Base-by-base conservation (phyloP, 2,888 invertebrate genomes). In the Tetranychus piercei region DNA sequence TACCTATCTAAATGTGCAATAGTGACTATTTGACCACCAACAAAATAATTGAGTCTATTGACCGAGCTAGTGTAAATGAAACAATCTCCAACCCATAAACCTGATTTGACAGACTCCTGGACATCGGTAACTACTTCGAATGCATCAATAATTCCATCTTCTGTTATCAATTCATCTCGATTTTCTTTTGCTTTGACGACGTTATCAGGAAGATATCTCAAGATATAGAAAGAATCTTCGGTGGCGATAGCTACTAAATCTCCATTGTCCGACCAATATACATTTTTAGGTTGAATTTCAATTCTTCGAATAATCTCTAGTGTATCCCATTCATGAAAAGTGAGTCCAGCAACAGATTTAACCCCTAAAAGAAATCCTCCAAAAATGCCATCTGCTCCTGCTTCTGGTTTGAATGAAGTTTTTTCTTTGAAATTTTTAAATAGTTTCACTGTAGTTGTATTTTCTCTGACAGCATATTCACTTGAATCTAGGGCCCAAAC, bases 351-450 rank as follows among this genome's bases (percentile, higher is more conserved):
- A 15, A 91, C 90, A 0, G 94, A 93, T 79, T 91, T 89, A 0
- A 96, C 92, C 1, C 96, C 94, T 77, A 96, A 85, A 84, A 95
- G 87, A 82, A 87, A 88, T 0, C 95, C 95, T 44, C 94, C 95
- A 81, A 90, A 93, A 76, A 96, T 94, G 75, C 91, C 92, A 84
- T 97, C 96, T 23, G 93, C 94, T 0, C 96, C 94, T 83, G 92
- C 93, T 81, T 97, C 97, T 0, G 96, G 94, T 80, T 94, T 94
- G 82, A 99, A 93, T 77, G 89, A 89, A 82, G 93, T 94, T 81
- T 90, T 89, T 81, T 97, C 95, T 82, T 99, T 99, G 84, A 99
- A 99, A 83, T 97, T 97, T 81, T 96, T 95, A 85, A 94, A 99
- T 67, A 99, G 89, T 80, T 91, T 91, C 34, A 99, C 89, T 1